Base-by-base conservation (phyloP, 2,113 vertebrate species). In the Mesembrinibis cayennensis region DNA sequence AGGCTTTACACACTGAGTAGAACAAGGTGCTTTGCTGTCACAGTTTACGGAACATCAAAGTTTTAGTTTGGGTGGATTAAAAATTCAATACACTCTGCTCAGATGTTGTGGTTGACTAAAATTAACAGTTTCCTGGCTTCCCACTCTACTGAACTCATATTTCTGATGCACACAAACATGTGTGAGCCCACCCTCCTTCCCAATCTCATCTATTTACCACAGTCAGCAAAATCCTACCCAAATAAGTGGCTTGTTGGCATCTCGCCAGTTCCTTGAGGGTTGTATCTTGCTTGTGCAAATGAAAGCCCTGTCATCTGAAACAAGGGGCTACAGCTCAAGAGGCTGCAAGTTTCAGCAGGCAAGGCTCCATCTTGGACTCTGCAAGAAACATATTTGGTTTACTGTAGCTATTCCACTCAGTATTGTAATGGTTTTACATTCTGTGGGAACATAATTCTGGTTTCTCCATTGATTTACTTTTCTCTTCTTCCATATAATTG, bases 291-390 rank as follows among this genome's bases (percentile, higher is more conserved):
- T 77, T 56, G 44, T 82, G 71, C 67, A 90, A 73, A 70, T 22
- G n/a, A 72, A 92, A 82, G 36, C 27, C 36, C 27, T 83, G 67
- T 86, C 79, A 77, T 90, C 55, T 71, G 45, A 69, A 66, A 26
- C 6, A 55, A 78, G 34, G 32, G 63, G 32, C 65, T 89, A 58
- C 61, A 91, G 65, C 47, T 56, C 52, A 86, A 78, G 34, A 91
- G 26, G 23, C 50, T 94, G 76, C 94, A 92, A 63, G 94, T 93
- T 90, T 61, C 92, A 89, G 90, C 95, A 94, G 59, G 94, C 55
- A 82, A 18, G 6, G 11, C 30, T 89, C n/a, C 27, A 45, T 86
- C 45, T 66, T 53, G 53, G 32, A 49, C 55, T 94, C 50, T 34
- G 18, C 4, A 86, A 40, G 59, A 65, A 0, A 74, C 30, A 12